phyloP scores from a whole-genome alignment of 2,113 vertebrate species.

The Protomyctophum bolini region DNA sequence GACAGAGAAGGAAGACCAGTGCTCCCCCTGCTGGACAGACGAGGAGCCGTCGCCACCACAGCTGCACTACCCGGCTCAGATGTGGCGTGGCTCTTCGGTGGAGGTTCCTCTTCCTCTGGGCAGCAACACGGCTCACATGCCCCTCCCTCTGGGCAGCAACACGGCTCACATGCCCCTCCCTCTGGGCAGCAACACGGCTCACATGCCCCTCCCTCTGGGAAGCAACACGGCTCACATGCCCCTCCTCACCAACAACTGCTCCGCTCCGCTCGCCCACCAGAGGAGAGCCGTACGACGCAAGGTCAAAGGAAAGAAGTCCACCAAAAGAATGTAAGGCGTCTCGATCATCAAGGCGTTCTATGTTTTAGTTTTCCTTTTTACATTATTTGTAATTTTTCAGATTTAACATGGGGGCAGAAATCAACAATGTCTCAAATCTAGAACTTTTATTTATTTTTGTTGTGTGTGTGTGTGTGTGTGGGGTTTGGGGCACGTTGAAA shows the following conservation, averaged over 20 bases:
- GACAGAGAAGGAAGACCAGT: conserved; percentile 74
- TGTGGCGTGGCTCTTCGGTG: conserved; percentile 22
- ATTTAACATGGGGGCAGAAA: too few relatives aligned
- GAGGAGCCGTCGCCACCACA: conserved; percentile 37
- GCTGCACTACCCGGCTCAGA: conserved; percentile 29
- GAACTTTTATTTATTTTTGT: too few relatives aligned
- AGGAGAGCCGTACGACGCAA: conserved; percentile 76
- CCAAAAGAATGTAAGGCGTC: conserved; percentile 80
- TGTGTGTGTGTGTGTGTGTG: too few relatives aligned
- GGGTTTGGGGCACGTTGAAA: too few relatives aligned
- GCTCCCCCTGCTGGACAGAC: conserved; percentile 63
- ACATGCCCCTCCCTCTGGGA: conserved; percentile 45
- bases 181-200: conserved; percentile 34
- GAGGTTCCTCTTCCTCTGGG: conserved; percentile 48
- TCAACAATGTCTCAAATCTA: too few relatives aligned
- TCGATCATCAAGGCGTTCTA: background rate
- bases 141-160: conserved; percentile 49
- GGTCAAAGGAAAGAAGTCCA: conserved; percentile 77
- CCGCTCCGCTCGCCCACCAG: conserved; percentile 44
- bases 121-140: conserved; percentile 37
- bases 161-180: conserved; percentile 47
- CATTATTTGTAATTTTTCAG: too few relatives aligned
- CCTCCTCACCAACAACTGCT: conserved; percentile 59
- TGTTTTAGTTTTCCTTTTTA: too few relatives aligned
- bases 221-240: conserved; percentile 39